Evolutionary conservation across 2,888 invertebrate genomes (phyloP), one percentile per base, ranked within the genome.

Genomic region (Smittia aterrima): DNA sequence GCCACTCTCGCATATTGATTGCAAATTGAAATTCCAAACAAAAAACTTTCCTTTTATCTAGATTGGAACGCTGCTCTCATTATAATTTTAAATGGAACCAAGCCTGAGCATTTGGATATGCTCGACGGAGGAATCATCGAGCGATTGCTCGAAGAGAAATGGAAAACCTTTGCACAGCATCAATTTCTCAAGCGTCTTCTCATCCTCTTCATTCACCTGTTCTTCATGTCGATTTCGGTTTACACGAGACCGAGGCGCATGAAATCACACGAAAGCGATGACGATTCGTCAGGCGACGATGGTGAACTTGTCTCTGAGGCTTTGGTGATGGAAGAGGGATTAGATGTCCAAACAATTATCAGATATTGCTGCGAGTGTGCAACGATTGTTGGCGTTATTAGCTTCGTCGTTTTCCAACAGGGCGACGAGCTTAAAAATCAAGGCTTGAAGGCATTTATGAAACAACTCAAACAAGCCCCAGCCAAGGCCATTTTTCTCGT

Each of bases 71-170:
- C 98, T 0, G 98, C 98, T 0, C 85, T 99, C 74, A 97, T 98
- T 83, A 97, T 98, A 77, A 98, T 99, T 79, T 86, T 98, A 76
- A 97, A 98, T 81, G 98, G 98, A 74, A 96, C 95, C 9, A 98
- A 97, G 80, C 94, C 96, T 79, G 98, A 96, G 79, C 99, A 99
- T 87, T 87, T 99, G 80, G 96, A 98, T 81, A 99, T 99, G 98
- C 85, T 99, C 79, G 97, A 97, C 80, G 97, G 98, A 66, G 98
- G 98, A 32, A 98, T 99, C 75, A 98, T 99, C 79, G 96, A 98
- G 81, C 89, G 96, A 79, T 85, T 99, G 67, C 86, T 99, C 18
- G 98, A 98, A 82, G 98, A 99, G 83, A 99, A 99, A 83, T 99
- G 99, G 99, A 98, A 98, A 83, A 96, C 97, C 0, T 99, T 96